Base-by-base conservation (phyloP, 2,797 vertebrate species). In the Silurus lanzhouensis region DNA sequence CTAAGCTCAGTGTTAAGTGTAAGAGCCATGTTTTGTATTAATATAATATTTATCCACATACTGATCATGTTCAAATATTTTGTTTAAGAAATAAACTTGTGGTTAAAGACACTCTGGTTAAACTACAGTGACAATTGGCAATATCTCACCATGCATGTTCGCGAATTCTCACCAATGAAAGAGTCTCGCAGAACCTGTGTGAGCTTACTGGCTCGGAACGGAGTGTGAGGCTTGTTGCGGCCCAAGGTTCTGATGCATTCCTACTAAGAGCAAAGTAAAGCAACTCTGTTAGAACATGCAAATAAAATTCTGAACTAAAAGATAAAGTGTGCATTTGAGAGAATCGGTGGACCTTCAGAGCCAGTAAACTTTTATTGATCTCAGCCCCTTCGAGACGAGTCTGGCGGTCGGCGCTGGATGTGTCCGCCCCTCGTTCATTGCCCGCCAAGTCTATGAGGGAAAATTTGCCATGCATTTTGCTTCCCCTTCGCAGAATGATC, bases 331-430 rank as follows among this genome's bases (percentile, higher is more conserved):
- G 8, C 25, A 20, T 63, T 48, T 10, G 17, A n/a, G 22, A 52
- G 31, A 25, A 17, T 0, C 17, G 64, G 3, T 80, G 31, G 60
- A 99, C 98, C 97, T 99, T 99, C 64, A 99, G 96, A 44, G 98
- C 98, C 94, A 99, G 94, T 92, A 99, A 95, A 91, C 98, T 99
- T 94, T 99, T 99, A 94, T 99, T 99, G 93, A 99, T 99, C 95
- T 99, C 98, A 0, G 98, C 98, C 89, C 98, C 98, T 93, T 99
- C 98, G 68, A 99, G 96, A 44, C 98, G 94, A 0, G 98, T 99
- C 95, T 98, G 98, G 3, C 98, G 96, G 90, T 99, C 98, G 0
- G 98, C 98, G 86, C 97, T 99, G 10, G 97, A 99, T 0, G 98
- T 99, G 92, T 99, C 98, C 0, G 98, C 98, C 57, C 98, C 98